These are phyloP conservation scores for Alectura lathami DNA, from an alignment of 2,113 vertebrate genomes.

Conservation along the genomic window DNA sequence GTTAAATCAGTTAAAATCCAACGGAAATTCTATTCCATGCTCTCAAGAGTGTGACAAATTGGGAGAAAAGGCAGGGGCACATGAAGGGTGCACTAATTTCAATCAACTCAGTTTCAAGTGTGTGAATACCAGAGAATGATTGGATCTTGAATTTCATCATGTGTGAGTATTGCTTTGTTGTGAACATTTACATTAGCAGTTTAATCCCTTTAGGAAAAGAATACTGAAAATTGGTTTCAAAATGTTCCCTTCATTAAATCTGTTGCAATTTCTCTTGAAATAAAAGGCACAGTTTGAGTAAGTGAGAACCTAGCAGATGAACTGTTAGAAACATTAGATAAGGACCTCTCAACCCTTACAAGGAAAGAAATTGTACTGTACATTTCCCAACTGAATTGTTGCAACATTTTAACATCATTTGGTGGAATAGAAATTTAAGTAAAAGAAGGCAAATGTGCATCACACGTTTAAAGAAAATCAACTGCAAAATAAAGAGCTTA, in stretches of 20 bases:
- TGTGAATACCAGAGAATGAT: slow-evolving; percentile 58
- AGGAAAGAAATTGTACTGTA: slow-evolving; percentile 49
- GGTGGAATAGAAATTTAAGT: slow-evolving; percentile 30
- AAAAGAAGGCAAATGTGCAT: background rate
- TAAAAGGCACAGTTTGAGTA: slow-evolving; percentile 49
- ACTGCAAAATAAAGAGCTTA: background rate
- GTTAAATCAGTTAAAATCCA: slow-evolving; percentile 55
- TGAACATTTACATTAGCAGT: slow-evolving; percentile 65
- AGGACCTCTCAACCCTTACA: slow-evolving; percentile 58
- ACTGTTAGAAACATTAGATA: slow-evolving; percentile 55
- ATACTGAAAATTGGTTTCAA: slow-evolving; percentile 63
- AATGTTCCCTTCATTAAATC: slow-evolving; percentile 71
- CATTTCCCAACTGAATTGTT: slow-evolving; percentile 50
- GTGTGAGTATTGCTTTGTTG: slow-evolving; percentile 57
- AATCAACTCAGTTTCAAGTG: slow-evolving; percentile 45
- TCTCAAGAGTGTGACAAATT: slow-evolving; percentile 21
- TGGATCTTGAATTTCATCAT: slow-evolving; percentile 66
- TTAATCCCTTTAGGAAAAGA: slow-evolving; percentile 68
- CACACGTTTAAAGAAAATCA: background rate
- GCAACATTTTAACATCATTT: slow-evolving; percentile 59
- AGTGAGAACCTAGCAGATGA: slow-evolving; percentile 42
- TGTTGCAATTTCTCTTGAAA: slow-evolving; percentile 62
- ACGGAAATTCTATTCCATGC: slow-evolving; percentile 46
- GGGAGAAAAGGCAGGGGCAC: slow-evolving; percentile 46
- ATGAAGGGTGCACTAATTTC: slow-evolving; percentile 66